Base-by-base conservation (phyloP, 2,113 vertebrate genomes). In the Himantopus leucocephalus region DNA sequence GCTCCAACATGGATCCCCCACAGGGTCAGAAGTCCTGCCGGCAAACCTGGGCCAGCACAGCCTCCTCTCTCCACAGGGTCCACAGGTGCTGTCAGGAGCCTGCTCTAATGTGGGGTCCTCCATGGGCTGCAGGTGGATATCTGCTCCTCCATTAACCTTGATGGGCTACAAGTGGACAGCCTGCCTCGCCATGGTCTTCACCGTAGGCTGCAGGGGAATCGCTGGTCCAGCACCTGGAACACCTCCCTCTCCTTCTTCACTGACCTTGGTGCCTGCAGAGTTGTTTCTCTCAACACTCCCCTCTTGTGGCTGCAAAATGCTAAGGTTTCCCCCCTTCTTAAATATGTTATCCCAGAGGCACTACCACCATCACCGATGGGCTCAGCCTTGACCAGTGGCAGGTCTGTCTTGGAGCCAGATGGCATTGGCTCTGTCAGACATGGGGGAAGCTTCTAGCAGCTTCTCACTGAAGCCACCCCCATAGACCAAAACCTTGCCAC, bases 321-420 rank as follows among this genome's bases (percentile, higher is more conserved):
- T 14, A 21, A 23, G 9, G 58, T 7, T 24, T 23, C 39, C 17
- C 12, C 26, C 5, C 10, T 59, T 64, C 22, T 64, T 72, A 52
- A 66, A 55, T 34, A 58, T 29, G 5, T 50, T 71, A 37, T 52
- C 48, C 1, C 14, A 63, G 41, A 17, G 4, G 19, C 0, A 0
- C 13, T 62, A 41, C 53, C 34, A 39, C 10, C 5, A 1, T 62
- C 8, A 5, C 39, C 30, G 20, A 55, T 30, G 9, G 29, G 6
- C 19, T 60, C 0, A 0, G 23, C 24, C 52, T 47, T 35, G 30
- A 22, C 43, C 58, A 78, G 52, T 0, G 1, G 3, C 0, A 2
- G 22, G 5, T 45, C 30, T 1, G 0, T 56, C 37, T 56, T 72
- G 58, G 35, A 58, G 13, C 24, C 0, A 0, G 11, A 14, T 52